Conservation (phyloP, 1,140 invertebrate species). For the Drosophila pseudoananassae region DNA sequence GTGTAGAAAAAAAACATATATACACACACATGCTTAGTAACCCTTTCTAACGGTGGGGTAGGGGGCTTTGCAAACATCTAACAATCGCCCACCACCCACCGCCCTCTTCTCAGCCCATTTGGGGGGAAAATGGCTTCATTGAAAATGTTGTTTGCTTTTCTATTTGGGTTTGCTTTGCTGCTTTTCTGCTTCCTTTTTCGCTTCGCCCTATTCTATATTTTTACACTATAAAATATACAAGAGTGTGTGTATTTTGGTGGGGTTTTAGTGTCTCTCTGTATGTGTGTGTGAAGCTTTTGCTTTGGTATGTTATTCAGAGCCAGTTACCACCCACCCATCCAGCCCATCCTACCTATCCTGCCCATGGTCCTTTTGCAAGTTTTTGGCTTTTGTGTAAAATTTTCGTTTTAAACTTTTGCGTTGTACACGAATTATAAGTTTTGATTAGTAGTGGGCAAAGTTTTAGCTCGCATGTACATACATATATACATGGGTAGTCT, state of each 20-base stretch:
- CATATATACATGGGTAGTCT: slow-evolving; percentile 28
- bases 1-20: slow-evolving; percentile 20
- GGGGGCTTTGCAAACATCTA: slow-evolving; percentile 35
- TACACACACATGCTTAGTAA: slow-evolving; percentile 34
- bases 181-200: slow-evolving; percentile 54
- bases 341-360: not conserved
- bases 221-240: slow-evolving; percentile 82
- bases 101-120: slow-evolving; percentile 14
- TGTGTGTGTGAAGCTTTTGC: slow-evolving; percentile 46
- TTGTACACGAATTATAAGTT: slow-evolving; percentile 83
- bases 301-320: slow-evolving; percentile 41
- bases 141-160: slow-evolving; percentile 82
- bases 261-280: slow-evolving; percentile 49
- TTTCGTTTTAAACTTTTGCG: slow-evolving; percentile 80
- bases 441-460: slow-evolving; percentile 81
- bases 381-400: slow-evolving; percentile 80
- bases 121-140: slow-evolving; percentile 78
- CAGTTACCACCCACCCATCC: slow-evolving; percentile 6
- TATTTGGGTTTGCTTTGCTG: slow-evolving; percentile 77
- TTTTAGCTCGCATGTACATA: slow-evolving; percentile 58
- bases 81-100: not conserved
- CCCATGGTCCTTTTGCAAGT: slow-evolving; percentile 48
- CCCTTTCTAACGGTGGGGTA: slow-evolving; percentile 22
- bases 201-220: slow-evolving; percentile 74
- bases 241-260: slow-evolving; percentile 38